A percentile compares a stretch with the other conserved stretches of the same genome.
Conservation (phyloP, 1,140 invertebrate genomes). For the Zaprionus ornatus region DNA sequence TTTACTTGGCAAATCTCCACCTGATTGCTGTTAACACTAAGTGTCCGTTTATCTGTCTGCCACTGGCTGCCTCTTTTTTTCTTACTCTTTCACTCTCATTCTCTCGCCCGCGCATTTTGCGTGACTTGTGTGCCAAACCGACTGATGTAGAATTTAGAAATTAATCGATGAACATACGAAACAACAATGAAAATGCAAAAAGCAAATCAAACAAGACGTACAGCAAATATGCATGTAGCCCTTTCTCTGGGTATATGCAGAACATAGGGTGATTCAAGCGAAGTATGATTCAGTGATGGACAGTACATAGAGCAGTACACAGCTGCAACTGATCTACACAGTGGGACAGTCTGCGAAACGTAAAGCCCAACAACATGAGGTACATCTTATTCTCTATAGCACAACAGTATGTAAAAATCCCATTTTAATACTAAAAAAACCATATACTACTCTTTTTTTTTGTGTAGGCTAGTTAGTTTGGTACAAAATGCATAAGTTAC, state of each 20-base stretch:
- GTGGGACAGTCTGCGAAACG: neutral
- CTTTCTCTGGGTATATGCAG: neutral
- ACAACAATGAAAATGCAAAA: neutral
- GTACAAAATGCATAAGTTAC: constrained; percentile 59
- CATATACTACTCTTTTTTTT: constrained; percentile 50
- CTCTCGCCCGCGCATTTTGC: constrained; percentile 48
- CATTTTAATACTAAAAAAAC: constrained; percentile 59
- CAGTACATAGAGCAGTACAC: neutral
- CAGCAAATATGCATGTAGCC: neutral
- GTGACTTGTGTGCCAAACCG: constrained; percentile 82
- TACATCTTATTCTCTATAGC: constrained; percentile 13
- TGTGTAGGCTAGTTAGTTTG: constrained; percentile 64
- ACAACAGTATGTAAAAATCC: constrained; percentile 61
- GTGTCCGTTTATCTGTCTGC: neutral
- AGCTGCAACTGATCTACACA: neutral
- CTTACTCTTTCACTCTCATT: constrained; percentile 1
- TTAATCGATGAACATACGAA: constrained; percentile 59
- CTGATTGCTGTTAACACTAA: neutral
- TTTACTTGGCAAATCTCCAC: neutral
- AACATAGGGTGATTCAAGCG: constrained; percentile 28
- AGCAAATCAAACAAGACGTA: constrained; percentile 30
- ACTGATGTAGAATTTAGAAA: constrained; percentile 83
- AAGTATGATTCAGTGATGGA: neutral
- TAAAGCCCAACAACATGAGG: constrained; percentile 12
- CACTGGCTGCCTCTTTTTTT: neutral